A percentile compares a stretch with the other conserved stretches of the same genome.
Conservation (phyloP, 35 echinoderm and acorn worm genomes). For the Apostichopus californicus region DNA sequence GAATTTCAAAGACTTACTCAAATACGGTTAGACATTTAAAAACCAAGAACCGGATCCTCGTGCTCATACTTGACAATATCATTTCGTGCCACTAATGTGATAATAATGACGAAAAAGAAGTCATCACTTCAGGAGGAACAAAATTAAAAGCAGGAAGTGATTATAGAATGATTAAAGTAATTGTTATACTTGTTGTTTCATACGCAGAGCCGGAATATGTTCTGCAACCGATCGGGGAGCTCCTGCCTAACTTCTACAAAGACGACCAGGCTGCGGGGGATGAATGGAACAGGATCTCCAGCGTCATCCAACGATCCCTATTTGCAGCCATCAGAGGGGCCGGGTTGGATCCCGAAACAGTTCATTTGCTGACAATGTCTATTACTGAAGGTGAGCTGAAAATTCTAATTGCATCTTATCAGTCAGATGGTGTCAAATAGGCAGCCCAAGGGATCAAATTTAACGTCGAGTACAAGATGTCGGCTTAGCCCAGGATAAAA, state of each 20-base stretch:
- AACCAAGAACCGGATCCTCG: too few relatives aligned
- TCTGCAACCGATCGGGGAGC: conserved; percentile 61
- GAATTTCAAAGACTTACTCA: too few relatives aligned
- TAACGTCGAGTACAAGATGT: too few relatives aligned
- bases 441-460: background rate
- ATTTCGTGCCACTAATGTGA: too few relatives aligned
- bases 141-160: too few relatives aligned
- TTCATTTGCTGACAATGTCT: conserved; percentile 69
- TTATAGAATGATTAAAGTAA: too few relatives aligned
- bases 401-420: background rate
- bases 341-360: conserved; percentile 38
- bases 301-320: conserved; percentile 55
- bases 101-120: too few relatives aligned
- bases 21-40: too few relatives aligned
- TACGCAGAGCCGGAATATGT: conserved; percentile 60
- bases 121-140: too few relatives aligned
- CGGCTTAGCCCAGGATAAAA: too few relatives aligned
- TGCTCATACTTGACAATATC: too few relatives aligned
- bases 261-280: conserved; percentile 29
- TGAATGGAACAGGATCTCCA: conserved; percentile 66
- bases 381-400: conserved; percentile 82
- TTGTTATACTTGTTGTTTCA: background rate
- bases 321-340: conserved; percentile 55
- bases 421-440: background rate
- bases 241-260: conserved; percentile 30